These are phyloP conservation scores for Scaptomyza parva DNA, from an alignment of 2,888 invertebrate species.

Conservation along the genomic window DNA sequence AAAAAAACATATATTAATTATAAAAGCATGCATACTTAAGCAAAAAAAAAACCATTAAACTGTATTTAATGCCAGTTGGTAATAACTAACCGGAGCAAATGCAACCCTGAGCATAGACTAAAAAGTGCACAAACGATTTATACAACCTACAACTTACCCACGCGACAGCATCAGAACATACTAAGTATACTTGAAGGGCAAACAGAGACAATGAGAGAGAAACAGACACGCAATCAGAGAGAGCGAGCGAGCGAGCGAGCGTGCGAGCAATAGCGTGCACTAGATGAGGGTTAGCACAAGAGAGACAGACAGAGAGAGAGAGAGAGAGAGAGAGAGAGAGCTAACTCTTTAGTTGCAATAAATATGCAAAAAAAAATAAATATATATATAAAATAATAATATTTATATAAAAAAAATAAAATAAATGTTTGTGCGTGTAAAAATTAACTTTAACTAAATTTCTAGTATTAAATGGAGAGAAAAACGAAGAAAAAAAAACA, in stretches of 20 bases:
- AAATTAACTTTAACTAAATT: constrained; percentile 80
- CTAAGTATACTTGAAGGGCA: constrained; percentile 7
- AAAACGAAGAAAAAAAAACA: constrained; percentile 9
- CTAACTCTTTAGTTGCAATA: constrained; percentile 58
- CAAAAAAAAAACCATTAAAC: constrained; percentile 32
- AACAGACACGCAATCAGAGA: constrained; percentile 13
- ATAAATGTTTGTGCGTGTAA: constrained; percentile 81
- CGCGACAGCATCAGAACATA: constrained; percentile 66
- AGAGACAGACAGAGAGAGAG: constrained; percentile 31
- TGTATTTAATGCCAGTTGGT: constrained; percentile 69
- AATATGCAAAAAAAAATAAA: constrained; percentile 37
- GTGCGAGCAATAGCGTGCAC: constrained; percentile 30
- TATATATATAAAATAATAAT: constrained; percentile 31
- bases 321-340: constrained; percentile 32
- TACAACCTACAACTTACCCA: constrained; percentile 75
- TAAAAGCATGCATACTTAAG: constrained; percentile 37
- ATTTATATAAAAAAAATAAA: constrained; percentile 75
- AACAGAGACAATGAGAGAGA: constrained; percentile 21
- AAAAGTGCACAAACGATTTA: constrained; percentile 73
- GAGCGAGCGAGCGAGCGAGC: constrained; percentile 40
- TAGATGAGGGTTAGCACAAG: constrained; percentile 22
- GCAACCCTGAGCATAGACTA: constrained; percentile 82
- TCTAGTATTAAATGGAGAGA: constrained; percentile 63
- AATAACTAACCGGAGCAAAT: constrained; percentile 51
- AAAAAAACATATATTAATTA: constrained; percentile 45